Conservation (phyloP, 1,140 invertebrate species). For the Drosophila sp. region DNA sequence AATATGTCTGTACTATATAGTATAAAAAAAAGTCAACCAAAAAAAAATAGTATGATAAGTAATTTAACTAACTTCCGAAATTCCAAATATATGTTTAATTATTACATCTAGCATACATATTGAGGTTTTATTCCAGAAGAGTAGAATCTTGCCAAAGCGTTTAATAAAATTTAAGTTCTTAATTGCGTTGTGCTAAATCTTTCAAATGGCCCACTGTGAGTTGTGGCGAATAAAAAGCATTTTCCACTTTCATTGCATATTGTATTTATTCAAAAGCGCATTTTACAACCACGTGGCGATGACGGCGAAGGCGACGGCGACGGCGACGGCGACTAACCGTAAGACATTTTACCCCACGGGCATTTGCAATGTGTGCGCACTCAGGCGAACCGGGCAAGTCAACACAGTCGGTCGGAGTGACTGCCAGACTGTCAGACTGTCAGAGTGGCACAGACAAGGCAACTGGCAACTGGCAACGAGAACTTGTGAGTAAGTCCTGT, state of each 20-base stretch:
- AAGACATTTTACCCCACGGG: conserved; percentile 48
- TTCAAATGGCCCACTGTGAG: background rate
- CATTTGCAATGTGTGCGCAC: conserved; percentile 44
- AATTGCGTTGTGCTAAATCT: no score
- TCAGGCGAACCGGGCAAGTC: conserved; percentile 53
- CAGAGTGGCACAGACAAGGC: conserved; percentile 9
- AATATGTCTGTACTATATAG: no score
- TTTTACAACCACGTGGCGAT: conserved; percentile 74
- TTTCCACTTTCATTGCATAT: conserved; percentile 48
- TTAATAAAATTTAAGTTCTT: no score
- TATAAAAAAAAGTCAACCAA: no score
- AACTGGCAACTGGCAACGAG: conserved; percentile 1
- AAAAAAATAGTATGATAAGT: no score
- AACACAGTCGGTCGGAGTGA: conserved; percentile 19
- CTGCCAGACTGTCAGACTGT: conserved; percentile 26
- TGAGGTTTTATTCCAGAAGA: no score
- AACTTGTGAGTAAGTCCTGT: conserved; percentile 25
- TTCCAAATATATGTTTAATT: no score
- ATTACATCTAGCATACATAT: no score
- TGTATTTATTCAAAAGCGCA: conserved; percentile 78
- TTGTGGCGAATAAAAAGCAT: conserved; percentile 17
- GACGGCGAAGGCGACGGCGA: conserved; percentile 9
- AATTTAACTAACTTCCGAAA: no score
- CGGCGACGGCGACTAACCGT: conserved; percentile 22
- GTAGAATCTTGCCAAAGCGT: no score